These are phyloP conservation scores for Stenurella melanura DNA, from an alignment of 2,888 invertebrate genomes.

Conservation along the genomic window DNA sequence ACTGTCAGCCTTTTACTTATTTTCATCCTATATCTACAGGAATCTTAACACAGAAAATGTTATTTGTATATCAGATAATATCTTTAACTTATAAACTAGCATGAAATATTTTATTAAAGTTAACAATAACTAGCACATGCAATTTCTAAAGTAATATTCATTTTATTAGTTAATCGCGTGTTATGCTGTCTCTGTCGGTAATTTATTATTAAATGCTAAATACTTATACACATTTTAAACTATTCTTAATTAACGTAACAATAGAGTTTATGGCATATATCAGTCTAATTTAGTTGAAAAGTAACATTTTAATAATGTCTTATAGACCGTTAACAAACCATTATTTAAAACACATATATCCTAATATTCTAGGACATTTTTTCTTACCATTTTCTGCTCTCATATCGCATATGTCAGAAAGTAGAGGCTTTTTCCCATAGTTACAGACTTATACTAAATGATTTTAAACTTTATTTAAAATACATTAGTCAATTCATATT, in stretches of 20 bases:
- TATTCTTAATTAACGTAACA: conserved; percentile 25
- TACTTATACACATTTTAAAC: conserved; percentile 48
- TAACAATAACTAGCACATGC: conserved; percentile 47
- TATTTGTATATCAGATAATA: conserved; percentile 26
- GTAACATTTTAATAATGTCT: background rate
- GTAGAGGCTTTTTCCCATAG: no score
- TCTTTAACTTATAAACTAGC: conserved; percentile 22
- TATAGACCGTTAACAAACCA: background rate
- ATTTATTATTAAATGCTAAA: conserved; percentile 52
- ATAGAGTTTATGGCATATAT: conserved; percentile 13
- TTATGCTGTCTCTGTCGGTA: conserved; percentile 45
- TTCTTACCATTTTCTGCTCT: no score
- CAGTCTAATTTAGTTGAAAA: background rate
- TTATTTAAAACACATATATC: background rate
- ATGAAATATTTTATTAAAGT: conserved; percentile 43
- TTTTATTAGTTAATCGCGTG: conserved; percentile 60
- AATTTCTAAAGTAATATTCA: conserved; percentile 55
- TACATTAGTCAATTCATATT: no score
- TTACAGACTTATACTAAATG: no score
- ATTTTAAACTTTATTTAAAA: no score
- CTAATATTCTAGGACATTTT: background rate
- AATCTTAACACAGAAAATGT: background rate
- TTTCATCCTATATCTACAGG: background rate
- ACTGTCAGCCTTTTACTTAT: background rate
- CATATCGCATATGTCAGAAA: no score